A percentile compares a stretch with the other conserved stretches of the same genome.
These are phyloP conservation scores for Pandion haliaetus DNA, from an alignment of 2,113 vertebrate genomes.

Conservation along the genomic window DNA sequence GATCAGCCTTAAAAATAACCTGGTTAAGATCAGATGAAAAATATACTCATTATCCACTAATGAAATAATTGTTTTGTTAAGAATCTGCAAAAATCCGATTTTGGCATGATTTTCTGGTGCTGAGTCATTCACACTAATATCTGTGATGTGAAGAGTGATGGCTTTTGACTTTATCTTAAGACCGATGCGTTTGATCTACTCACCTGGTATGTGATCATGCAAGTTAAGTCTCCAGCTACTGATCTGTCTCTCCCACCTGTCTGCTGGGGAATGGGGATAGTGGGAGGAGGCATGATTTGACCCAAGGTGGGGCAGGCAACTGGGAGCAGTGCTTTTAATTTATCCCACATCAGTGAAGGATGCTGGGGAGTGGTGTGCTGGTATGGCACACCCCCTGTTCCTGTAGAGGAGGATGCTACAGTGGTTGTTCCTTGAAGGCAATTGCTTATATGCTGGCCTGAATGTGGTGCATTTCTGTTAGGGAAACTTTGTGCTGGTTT, in stretches of 20 bases:
- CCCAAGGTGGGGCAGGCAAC: neutral
- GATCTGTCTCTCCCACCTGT: neutral
- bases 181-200: neutral
- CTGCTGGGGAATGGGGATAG: neutral
- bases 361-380: neutral
- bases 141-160: neutral
- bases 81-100: slow-evolving; percentile 14
- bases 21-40: slow-evolving; percentile 8
- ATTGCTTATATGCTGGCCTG: neutral
- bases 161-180: neutral
- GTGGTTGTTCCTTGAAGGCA: neutral
- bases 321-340: neutral
- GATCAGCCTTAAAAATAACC: neutral
- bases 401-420: neutral
- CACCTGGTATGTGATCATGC: neutral
- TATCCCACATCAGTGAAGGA: neutral
- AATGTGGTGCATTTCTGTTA: fast-evolving
- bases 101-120: neutral
- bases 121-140: neutral
- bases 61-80: slow-evolving; percentile 48
- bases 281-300: neutral
- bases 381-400: neutral
- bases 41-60: slow-evolving; percentile 12
- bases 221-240: neutral
- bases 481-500: neutral